Percentiles rank a stretch among this genome's conserved stretches.
phyloP scores from a whole-genome alignment of 2,888 invertebrate species.

The Automeris io region DNA sequence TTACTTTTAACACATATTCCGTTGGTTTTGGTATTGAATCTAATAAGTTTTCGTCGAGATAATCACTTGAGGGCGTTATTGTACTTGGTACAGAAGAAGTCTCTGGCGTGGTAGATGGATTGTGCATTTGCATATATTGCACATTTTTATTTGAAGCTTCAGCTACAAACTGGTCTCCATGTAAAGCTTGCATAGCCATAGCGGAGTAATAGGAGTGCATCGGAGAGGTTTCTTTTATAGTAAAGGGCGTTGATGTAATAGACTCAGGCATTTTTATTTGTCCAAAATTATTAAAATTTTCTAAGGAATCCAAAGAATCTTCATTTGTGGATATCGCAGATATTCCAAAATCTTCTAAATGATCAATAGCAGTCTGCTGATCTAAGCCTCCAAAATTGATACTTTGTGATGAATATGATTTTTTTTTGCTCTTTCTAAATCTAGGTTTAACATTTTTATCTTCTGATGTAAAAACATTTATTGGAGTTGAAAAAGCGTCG shows the following conservation, averaged over 20 bases:
- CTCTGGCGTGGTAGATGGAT: slow-evolving; percentile 29
- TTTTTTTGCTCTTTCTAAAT: slow-evolving; percentile 37
- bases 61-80: slow-evolving; percentile 21
- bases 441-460: slow-evolving; percentile 33
- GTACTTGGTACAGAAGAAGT: slow-evolving; percentile 32
- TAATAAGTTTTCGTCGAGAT: slow-evolving; percentile 25
- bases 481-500: slow-evolving; percentile 54
- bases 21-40: slow-evolving; percentile 26
- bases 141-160: slow-evolving; percentile 61
- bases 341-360: slow-evolving; percentile 40
- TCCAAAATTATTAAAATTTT: slow-evolving; percentile 36
- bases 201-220: slow-evolving; percentile 53
- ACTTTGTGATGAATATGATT: slow-evolving; percentile 64
- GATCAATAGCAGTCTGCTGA: slow-evolving; percentile 52
- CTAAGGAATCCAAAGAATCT: slow-evolving; percentile 36
- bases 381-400: slow-evolving; percentile 60
- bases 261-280: slow-evolving; percentile 29
- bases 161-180: slow-evolving; percentile 40
- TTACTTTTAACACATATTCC: slow-evolving; percentile 20
- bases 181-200: slow-evolving; percentile 53
- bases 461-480: slow-evolving; percentile 43
- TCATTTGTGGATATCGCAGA: slow-evolving; percentile 30
- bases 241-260: slow-evolving; percentile 40
- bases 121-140: slow-evolving; percentile 53
- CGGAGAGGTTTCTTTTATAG: slow-evolving; percentile 51